A percentile compares a stretch with the other conserved stretches of the same genome.
Conservation (phyloP, 2,888 invertebrate species). For the Apeira syringaria region DNA sequence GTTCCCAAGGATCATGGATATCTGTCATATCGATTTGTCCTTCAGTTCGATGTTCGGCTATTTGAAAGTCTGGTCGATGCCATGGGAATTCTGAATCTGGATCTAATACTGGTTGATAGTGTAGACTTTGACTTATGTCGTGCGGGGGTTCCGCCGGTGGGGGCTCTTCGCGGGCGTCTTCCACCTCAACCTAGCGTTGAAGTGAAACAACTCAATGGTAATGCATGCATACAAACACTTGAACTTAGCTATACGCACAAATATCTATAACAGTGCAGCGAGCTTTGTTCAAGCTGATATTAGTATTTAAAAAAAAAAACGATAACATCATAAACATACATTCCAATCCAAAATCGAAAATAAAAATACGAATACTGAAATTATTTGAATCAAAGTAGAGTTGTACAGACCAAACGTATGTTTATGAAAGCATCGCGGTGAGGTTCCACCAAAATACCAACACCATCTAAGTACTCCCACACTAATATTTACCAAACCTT, state of each 20-base stretch:
- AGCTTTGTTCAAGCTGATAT: constrained; percentile 69
- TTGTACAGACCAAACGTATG: constrained; percentile 48
- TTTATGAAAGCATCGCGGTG: constrained; percentile 58
- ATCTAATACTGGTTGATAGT: constrained; percentile 63
- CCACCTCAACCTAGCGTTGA: constrained; percentile 74
- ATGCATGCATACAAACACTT: constrained; percentile 70
- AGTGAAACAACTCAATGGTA: constrained; percentile 71
- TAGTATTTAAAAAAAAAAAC: constrained; percentile 38
- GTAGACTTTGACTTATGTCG: constrained; percentile 51
- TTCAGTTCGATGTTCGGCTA: constrained; percentile 41
- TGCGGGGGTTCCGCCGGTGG: constrained; percentile 52
- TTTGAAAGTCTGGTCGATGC: constrained; percentile 67
- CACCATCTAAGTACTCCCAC: constrained; percentile 68
- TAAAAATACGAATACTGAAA: constrained; percentile 1
- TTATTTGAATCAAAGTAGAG: background rate
- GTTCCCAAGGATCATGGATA: constrained; percentile 89
- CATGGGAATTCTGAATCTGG: constrained; percentile 74
- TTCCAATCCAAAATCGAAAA: constrained; percentile 1
- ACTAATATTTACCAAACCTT: constrained; percentile 52
- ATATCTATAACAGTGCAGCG: constrained; percentile 49
- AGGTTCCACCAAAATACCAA: constrained; percentile 82
- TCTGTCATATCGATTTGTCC: constrained; percentile 51
- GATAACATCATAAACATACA: constrained; percentile 59
- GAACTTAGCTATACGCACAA: constrained; percentile 68
- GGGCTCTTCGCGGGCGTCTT: constrained; percentile 45